phyloP scores from a whole-genome alignment of 2,888 invertebrate species.

The Pemphredon lugubris region DNA sequence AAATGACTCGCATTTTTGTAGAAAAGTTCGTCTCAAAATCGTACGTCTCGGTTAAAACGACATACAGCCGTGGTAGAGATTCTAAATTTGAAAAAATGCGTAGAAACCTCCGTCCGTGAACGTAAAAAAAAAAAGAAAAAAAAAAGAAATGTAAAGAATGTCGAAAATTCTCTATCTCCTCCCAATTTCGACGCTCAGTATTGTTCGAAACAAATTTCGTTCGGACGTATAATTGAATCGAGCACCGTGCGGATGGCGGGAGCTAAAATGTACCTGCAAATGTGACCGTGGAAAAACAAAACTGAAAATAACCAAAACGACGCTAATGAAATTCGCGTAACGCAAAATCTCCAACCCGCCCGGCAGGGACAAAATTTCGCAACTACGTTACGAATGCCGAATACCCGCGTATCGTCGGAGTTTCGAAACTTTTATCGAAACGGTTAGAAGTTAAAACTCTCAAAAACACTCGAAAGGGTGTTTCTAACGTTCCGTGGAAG shows the following conservation, averaged over 20 bases:
- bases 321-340: too few species aligned
- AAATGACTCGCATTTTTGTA: background rate
- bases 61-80: background rate
- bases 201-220: background rate
- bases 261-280: too few species aligned
- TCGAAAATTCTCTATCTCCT: background rate
- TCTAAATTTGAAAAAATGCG: background rate
- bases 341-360: too few species aligned
- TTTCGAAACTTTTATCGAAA: slow-evolving; percentile 37
- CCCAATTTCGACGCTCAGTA: background rate
- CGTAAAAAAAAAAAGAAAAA: background rate
- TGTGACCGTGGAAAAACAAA: too few species aligned
- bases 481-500: slow-evolving; percentile 19
- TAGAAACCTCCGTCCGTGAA: background rate
- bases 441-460: slow-evolving; percentile 30
- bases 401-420: slow-evolving; percentile 1
- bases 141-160: background rate
- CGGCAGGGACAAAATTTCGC: slow-evolving; percentile 18
- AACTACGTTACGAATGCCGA: slow-evolving; percentile 25
- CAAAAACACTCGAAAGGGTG: slow-evolving; percentile 44
- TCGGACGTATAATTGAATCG: background rate
- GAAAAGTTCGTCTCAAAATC: background rate
- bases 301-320: too few species aligned
- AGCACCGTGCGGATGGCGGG: too few species aligned
- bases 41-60: background rate